phyloP scores from a whole-genome alignment of 2,113 vertebrate species.

The Amazona vittata region DNA sequence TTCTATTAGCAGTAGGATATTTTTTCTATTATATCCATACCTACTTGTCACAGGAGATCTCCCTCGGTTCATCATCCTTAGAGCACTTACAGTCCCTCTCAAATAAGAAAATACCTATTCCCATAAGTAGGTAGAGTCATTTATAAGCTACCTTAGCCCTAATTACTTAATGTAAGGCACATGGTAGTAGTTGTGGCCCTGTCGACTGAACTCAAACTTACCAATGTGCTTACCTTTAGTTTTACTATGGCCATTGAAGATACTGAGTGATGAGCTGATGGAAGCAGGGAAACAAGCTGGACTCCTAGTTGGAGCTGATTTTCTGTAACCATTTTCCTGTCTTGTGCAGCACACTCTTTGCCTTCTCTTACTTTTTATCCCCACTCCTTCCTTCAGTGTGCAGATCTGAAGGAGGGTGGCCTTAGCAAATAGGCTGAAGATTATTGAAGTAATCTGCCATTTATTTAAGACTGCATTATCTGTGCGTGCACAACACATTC shows the following conservation, averaged over 20 bases:
- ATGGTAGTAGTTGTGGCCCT: not conserved
- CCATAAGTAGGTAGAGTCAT: fast-evolving
- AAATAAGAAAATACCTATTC: not conserved
- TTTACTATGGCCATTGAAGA: not conserved
- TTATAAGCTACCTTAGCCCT: not conserved
- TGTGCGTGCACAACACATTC: not conserved
- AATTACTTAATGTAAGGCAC: fast-evolving
- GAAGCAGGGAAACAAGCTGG: not conserved
- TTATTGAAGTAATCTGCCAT: not conserved
- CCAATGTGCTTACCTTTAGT: not conserved
- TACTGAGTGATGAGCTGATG: not conserved
- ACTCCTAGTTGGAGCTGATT: not conserved
- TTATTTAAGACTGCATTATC: not conserved
- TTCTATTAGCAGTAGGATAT: not conserved
- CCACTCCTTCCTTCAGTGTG: not conserved
- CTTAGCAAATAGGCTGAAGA: not conserved
- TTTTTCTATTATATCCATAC: not conserved
- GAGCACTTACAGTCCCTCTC: not conserved
- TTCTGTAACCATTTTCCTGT: not conserved
- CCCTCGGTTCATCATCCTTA: not conserved
- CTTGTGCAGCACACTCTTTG: not conserved
- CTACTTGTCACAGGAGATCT: not conserved
- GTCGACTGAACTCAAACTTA: not conserved
- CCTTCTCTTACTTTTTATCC: not conserved
- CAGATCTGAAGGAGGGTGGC: not conserved